Evolutionary conservation across 2,797 vertebrate genomes (phyloP), one percentile per base, ranked within the genome.

Genomic region (Chrosomus eos): DNA sequence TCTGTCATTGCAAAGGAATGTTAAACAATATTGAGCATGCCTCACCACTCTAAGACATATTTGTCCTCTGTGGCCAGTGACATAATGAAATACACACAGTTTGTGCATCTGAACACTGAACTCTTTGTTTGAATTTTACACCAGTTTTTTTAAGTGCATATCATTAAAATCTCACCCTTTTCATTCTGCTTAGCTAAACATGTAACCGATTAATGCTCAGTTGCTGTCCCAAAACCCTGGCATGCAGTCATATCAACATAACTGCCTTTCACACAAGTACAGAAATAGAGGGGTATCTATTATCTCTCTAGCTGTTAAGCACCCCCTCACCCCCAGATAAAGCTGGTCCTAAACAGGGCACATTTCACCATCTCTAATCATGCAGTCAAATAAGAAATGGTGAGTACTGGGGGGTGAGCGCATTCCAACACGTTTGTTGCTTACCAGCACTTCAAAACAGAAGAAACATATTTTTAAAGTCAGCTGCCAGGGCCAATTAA

Each of bases 211-310:
- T 43, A 71, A 58, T 81, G 33, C n/a, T 31, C 16, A 60, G 45
- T 70, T 5, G 38, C 28, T 58, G 5, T 43, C 28, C 18, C 53
- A 78, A 84, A 78, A 58, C 8, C 11, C 53, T 77, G 82, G 48
- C 82, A 84, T 60, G 64, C 38, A 64, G 70, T 73, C 75, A 83
- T 83, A 80, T 83, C 75, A 78, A 45, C n/a, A 80, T 55, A 80
- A 64, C 76, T 80, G 40, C 48, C 70, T 80, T 80, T 80, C 68
- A 75, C 21, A 70, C 81, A 73, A 71, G 75, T 71, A 70, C 73
- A 71, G 31, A 85, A 79, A 85, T 85, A 85, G 83, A 71, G 43
- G 26, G 43, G 55, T 74, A 62, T 80, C 76, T 85, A 66, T 80
- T 80, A 73, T 66, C 85, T 82, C 51, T 80, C 64, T 72, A 58